Base-by-base conservation (phyloP, 2,113 vertebrate species). In the Notiomystis cincta region DNA sequence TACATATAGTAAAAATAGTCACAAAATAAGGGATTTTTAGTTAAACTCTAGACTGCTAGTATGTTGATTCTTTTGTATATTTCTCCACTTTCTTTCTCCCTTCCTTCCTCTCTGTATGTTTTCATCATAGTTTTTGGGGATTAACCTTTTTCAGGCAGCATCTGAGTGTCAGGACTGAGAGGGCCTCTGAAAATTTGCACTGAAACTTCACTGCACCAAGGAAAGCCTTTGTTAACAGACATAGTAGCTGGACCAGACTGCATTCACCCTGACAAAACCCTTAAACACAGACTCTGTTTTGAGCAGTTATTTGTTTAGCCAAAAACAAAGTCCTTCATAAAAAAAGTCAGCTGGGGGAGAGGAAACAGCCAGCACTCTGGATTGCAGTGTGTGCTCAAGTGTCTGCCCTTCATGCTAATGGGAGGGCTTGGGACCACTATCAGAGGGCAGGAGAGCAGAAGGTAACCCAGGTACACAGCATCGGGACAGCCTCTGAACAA, bases 331-430 rank as follows among this genome's bases (percentile, higher is more conserved):
- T 61, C 51, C 24, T 65, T 57, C 2, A 16, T 38, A 90, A 79
- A 76, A 47, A 42, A 19, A 69, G 35, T 56, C 56, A 73, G 28
- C 25, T 14, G 9, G 13, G 27, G 25, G 14, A 80, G 58, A 70
- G 60, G 56, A 82, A 93, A 51, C 30, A 65, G 62, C 14, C 12
- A 0, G 23, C 0, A 0, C 66, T 82, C 23, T 70, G 62, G 38
- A 87, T 54, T 80, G 51, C 56, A 70, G 31, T 77, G 56, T 92
- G 35, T 96, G 88, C 72, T 92, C 65, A 88, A 75, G 67, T 89
- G 90, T 96, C 95, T 95, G 90, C 45, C 35, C 56, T 33, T 76
- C 91, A 94, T 95, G 94, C 70, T 92, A 86, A 93, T 77, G 25
- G 70, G 0, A 81, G 25, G 10, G 4, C 47, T 70, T 58, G 62